phyloP scores from a whole-genome alignment of 1,140 invertebrate species.

The Phthorimaea operculella region DNA sequence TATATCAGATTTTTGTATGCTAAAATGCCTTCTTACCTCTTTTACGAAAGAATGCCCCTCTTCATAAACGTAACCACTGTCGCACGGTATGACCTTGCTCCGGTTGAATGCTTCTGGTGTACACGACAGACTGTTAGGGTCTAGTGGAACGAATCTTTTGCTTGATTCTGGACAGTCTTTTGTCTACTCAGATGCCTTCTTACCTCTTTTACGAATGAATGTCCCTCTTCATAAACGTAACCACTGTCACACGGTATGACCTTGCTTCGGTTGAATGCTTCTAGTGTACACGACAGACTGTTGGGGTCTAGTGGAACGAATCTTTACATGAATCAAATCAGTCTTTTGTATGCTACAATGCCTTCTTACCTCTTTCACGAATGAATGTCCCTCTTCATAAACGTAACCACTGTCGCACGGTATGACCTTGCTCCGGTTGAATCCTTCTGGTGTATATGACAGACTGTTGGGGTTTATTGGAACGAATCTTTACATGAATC shows the following conservation, averaged over 20 bases:
- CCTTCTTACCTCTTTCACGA: too few relatives aligned
- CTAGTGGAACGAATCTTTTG: conserved; percentile 27
- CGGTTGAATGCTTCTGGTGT: conserved; percentile 30
- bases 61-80: conserved; percentile 42
- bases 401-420: too few relatives aligned
- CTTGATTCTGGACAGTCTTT: conserved; percentile 28
- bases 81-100: conserved; percentile 36
- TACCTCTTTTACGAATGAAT: conserved; percentile 55
- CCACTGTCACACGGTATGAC: conserved; percentile 32
- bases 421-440: too few relatives aligned
- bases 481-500: too few relatives aligned
- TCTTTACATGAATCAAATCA: too few relatives aligned
- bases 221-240: conserved; percentile 41
- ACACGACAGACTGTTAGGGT: conserved; percentile 29
- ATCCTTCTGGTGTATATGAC: too few relatives aligned
- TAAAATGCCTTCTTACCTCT: conserved; percentile 32
- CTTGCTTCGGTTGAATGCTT: conserved; percentile 36
- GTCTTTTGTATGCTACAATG: too few relatives aligned
- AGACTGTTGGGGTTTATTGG: too few relatives aligned
- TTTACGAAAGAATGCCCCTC: conserved; percentile 41
- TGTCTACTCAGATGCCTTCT: too few relatives aligned
- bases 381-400: too few relatives aligned
- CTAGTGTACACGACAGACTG: conserved; percentile 27
- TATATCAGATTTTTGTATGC: too few relatives aligned
- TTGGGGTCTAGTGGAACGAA: conserved; percentile 27